Evolutionary conservation across 2,888 invertebrate species (phyloP).

Genomic region (Leucophora obtusa): DNA sequence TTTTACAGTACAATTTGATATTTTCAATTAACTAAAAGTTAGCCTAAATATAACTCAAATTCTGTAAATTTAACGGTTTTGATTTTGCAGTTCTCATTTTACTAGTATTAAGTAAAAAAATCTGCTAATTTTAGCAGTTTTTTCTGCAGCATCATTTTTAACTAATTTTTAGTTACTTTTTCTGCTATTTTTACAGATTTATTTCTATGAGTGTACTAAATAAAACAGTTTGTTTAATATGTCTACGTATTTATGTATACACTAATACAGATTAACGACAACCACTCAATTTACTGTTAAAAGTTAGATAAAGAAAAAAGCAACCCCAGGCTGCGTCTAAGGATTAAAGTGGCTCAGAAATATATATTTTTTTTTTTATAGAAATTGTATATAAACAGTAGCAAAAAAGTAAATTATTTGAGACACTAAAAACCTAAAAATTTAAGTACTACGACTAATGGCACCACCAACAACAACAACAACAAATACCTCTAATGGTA

Average conservation of each 20-base stretch:
- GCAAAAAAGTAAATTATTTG: constrained; percentile 23
- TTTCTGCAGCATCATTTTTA: too few relatives aligned
- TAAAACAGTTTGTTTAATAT: not conserved
- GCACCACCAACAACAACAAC: constrained; percentile 4
- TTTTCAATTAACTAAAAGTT: too few relatives aligned
- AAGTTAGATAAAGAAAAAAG: constrained; percentile 12
- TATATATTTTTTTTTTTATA: too few relatives aligned
- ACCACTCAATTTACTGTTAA: constrained; percentile 24
- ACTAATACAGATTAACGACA: constrained; percentile 31
- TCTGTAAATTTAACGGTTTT: too few relatives aligned
- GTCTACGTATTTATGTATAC: not conserved
- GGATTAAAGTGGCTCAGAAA: constrained; percentile 30
- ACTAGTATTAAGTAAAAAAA: too few relatives aligned
- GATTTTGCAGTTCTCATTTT: too few relatives aligned
- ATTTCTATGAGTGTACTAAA: too few relatives aligned
- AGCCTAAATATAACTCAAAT: too few relatives aligned
- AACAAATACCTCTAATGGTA: constrained; percentile 12
- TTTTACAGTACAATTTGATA: too few relatives aligned
- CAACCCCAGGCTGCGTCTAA: not conserved
- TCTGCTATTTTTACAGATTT: too few relatives aligned
- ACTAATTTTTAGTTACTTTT: too few relatives aligned
- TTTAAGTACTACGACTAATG: constrained; percentile 12
- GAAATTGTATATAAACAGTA: constrained; percentile 14
- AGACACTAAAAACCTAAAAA: constrained; percentile 13
- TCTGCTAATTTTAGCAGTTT: too few relatives aligned